Conservation (phyloP, 37 sponge, comb jelly and placozoan species). For the Oscarella lobularis region DNA sequence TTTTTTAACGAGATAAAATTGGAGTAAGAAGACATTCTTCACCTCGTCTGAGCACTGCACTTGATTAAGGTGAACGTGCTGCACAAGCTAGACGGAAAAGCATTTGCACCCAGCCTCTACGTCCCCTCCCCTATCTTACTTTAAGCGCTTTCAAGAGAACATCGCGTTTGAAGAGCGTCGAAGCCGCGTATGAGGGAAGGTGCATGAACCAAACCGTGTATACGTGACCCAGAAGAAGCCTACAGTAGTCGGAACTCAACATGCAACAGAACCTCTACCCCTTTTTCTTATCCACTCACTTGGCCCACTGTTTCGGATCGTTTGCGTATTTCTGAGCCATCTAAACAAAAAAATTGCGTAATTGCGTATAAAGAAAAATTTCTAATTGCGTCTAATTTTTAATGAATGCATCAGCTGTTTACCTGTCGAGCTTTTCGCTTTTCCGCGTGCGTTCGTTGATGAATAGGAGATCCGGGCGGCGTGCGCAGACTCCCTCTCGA, state of each 20-base stretch:
- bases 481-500: no score
- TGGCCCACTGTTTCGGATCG: background rate
- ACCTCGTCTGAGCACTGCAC: background rate
- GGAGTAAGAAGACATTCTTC: background rate
- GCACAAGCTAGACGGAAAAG: background rate
- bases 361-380: background rate
- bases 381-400: background rate
- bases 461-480: background rate
- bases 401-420: background rate
- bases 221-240: conserved; percentile 34
- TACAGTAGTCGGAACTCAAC: no score
- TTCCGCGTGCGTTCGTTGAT: conserved; percentile 19
- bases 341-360: background rate
- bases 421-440: conserved; percentile 42
- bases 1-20: background rate
- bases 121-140: background rate
- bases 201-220: conserved; percentile 59
- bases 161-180: background rate
- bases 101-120: background rate
- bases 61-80: background rate
- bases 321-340: background rate
- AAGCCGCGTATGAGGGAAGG: conserved; percentile 23
- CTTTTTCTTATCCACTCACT: no score
- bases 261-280: no score
- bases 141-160: background rate